These are phyloP conservation scores for Hyphantria cunea DNA, from an alignment of 1,140 invertebrate genomes.

Conservation along the genomic window DNA sequence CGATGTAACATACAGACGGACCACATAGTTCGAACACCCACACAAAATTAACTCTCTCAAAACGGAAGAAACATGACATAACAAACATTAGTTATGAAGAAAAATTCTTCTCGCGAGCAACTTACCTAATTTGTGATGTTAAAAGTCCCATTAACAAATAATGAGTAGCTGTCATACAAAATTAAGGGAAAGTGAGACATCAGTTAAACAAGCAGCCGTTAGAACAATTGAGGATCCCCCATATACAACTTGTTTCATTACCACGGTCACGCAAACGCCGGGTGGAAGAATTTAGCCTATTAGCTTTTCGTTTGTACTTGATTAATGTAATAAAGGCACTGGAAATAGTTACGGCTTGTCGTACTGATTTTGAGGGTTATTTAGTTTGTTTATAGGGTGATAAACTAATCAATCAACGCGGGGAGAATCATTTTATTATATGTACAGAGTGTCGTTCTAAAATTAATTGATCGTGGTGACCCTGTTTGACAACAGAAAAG, in stretches of 20 bases:
- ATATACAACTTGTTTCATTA: slow-evolving; percentile 11
- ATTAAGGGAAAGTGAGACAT: slow-evolving; percentile 10
- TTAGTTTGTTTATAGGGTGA: not conserved
- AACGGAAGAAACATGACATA: not conserved
- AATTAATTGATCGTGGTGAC: too few species aligned
- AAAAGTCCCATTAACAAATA: slow-evolving; percentile 14
- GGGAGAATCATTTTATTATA: too few species aligned
- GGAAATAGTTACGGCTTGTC: not conserved
- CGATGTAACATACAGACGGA: not conserved
- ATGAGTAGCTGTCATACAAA: slow-evolving; percentile 12
- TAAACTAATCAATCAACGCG: not conserved
- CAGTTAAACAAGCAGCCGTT: slow-evolving; percentile 19
- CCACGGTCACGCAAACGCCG: slow-evolving; percentile 11
- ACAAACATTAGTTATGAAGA: not conserved
- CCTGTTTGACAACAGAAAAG: too few species aligned
- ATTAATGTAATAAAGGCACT: not conserved
- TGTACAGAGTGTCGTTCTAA: too few species aligned
- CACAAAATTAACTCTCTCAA: not conserved
- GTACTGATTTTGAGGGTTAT: not conserved
- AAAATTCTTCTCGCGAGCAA: not conserved
- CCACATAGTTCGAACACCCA: not conserved
- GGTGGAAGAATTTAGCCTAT: slow-evolving; percentile 5
- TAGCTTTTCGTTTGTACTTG: slow-evolving; percentile 3
- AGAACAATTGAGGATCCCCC: slow-evolving; percentile 23
- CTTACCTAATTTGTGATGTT: slow-evolving; percentile 16